Conservation (phyloP, 2,888 invertebrate species). For the Leptinotarsa haldemani region DNA sequence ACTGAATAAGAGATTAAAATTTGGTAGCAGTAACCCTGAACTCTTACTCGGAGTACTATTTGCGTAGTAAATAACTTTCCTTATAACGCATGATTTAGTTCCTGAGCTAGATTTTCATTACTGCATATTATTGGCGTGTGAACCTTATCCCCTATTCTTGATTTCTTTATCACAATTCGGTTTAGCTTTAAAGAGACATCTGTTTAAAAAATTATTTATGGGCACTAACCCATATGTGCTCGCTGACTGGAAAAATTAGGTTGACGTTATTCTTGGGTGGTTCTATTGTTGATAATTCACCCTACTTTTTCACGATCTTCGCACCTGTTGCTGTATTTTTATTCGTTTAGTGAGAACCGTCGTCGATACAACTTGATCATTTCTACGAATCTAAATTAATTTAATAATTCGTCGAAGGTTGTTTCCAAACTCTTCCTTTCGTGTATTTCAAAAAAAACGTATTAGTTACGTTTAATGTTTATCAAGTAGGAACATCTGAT, state of each 20-base stretch:
- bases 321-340: constrained; percentile 8
- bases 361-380: not conserved
- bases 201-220: constrained; percentile 6
- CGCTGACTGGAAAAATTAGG: constrained; percentile 8
- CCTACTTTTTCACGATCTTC: not conserved
- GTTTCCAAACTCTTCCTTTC: no score
- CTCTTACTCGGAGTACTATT: no score
- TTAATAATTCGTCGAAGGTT: no score
- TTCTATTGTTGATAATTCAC: constrained; percentile 11
- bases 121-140: not conserved
- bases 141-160: not conserved
- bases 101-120: not conserved
- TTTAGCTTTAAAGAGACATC: not conserved
- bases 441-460: no score
- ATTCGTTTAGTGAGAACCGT: not conserved
- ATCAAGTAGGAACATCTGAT: no score
- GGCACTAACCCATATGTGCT: not conserved
- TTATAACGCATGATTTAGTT: no score
- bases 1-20: no score
- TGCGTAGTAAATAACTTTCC: no score
- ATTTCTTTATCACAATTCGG: not conserved
- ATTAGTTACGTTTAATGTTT: no score
- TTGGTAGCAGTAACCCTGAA: no score
- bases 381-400: no score
- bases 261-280: constrained; percentile 3